Conservation (phyloP, 2,797 vertebrate genomes). For the Spinus pinus region DNA sequence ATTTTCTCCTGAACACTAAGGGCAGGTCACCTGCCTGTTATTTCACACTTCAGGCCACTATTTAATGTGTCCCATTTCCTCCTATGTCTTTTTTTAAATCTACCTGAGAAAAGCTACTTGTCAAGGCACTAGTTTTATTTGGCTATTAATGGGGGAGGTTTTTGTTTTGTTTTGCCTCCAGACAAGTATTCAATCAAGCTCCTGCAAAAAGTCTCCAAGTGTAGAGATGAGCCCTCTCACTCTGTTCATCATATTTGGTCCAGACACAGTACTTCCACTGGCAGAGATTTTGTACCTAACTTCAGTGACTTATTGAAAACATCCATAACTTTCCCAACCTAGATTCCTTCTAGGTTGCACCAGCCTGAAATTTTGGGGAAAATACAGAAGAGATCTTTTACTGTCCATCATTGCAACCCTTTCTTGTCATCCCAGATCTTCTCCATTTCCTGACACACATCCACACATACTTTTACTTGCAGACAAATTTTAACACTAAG, state of each 20-base stretch:
- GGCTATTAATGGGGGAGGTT: not conserved
- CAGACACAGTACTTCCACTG: not conserved
- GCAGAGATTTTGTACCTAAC: not conserved
- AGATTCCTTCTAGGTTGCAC: conserved; percentile 2
- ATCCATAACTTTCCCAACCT: not conserved
- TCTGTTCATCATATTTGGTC: not conserved
- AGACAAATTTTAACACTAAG: not conserved
- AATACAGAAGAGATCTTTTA: not conserved
- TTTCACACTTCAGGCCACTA: not conserved
- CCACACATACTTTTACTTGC: not conserved
- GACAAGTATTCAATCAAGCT: not conserved
- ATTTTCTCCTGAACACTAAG: not conserved
- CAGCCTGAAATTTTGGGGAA: not conserved
- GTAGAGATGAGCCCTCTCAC: not conserved
- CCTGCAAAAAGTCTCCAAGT: not conserved
- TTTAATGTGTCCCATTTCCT: not conserved
- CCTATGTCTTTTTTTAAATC: not conserved
- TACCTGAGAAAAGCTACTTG: not conserved
- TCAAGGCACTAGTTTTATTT: not conserved
- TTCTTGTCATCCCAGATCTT: not conserved
- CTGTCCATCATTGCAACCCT: not conserved
- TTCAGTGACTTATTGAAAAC: not conserved
- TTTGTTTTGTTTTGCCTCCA: not conserved
- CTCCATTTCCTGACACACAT: not conserved
- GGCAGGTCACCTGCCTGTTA: not conserved